A percentile compares a stretch with the other conserved stretches of the same genome.
Conservation (phyloP, 1,140 invertebrate genomes). For the Drosophila tropicalis region DNA sequence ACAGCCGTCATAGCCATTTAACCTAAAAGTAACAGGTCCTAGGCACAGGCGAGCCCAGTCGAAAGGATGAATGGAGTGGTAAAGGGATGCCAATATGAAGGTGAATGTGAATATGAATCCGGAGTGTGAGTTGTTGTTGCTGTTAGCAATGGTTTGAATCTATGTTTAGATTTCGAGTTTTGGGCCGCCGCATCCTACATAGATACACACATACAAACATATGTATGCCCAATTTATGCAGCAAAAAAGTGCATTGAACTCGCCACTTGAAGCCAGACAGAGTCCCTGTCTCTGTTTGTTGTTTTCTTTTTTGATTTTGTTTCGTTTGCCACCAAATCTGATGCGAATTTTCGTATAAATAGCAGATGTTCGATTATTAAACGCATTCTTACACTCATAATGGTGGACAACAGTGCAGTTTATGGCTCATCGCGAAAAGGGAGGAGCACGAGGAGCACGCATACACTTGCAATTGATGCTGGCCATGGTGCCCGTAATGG, state of each 20-base stretch:
- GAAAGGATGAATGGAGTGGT: neutral
- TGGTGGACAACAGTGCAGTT: slow-evolving; percentile 48
- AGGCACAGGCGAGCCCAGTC: no score
- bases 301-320: no score
- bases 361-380: slow-evolving; percentile 27
- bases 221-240: slow-evolving; percentile 4
- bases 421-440: slow-evolving; percentile 15
- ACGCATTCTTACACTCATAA: slow-evolving; percentile 36
- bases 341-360: slow-evolving; percentile 49
- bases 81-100: neutral
- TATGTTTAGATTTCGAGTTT: slow-evolving; percentile 11
- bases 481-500: slow-evolving; percentile 21
- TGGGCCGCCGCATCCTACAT: neutral
- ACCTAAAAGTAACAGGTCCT: slow-evolving; percentile 48
- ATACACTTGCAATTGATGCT: slow-evolving; percentile 30
- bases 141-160: neutral
- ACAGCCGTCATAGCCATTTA: slow-evolving; percentile 71
- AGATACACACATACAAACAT: no score
- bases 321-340: neutral
- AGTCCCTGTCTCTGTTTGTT: neutral
- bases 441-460: slow-evolving; percentile 4
- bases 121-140: slow-evolving; percentile 2
- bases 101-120: no score
- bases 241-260: slow-evolving; percentile 9
- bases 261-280: neutral